These are phyloP conservation scores for Drosophila nigrodunni DNA, from an alignment of 1,140 invertebrate genomes.

Conservation along the genomic window DNA sequence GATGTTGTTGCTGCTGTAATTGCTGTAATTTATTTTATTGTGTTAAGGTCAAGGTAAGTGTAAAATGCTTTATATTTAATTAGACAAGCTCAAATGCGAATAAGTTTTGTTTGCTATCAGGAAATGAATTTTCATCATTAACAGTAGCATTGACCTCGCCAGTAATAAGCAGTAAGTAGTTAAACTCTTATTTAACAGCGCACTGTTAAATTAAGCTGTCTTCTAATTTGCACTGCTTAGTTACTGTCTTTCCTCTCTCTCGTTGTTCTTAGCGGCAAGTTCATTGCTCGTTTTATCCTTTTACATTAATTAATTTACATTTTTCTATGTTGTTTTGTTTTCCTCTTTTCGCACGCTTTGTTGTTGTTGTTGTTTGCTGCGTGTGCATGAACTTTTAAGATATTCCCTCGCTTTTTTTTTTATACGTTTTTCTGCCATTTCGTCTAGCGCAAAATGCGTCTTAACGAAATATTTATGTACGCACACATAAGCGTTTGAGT, in stretches of 20 bases:
- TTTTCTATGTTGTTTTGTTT: conserved; percentile 24
- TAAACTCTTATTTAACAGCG: conserved; percentile 28
- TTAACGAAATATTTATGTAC: conserved; percentile 48
- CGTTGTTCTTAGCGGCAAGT: conserved; percentile 20
- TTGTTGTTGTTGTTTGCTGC: conserved; percentile 12
- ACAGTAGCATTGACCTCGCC: conserved; percentile 59
- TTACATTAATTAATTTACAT: conserved; percentile 70
- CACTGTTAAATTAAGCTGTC: conserved; percentile 2
- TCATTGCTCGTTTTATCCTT: conserved; percentile 74
- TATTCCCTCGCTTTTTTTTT: conserved; percentile 47
- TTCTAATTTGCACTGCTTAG: background rate
- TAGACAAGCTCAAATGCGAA: conserved; percentile 51
- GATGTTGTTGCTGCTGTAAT: conserved; percentile 53
- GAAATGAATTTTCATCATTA: conserved; percentile 66
- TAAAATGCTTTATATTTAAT: conserved; percentile 72
- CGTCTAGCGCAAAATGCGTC: conserved; percentile 78
- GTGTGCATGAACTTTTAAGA: conserved; percentile 76
- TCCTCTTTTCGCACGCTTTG: conserved; percentile 17
- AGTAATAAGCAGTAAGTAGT: background rate
- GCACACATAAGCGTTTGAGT: background rate
- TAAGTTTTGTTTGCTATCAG: conserved; percentile 54
- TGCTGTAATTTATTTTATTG: conserved; percentile 80
- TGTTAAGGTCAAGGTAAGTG: conserved; percentile 81
- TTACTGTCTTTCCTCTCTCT: conserved; percentile 1
- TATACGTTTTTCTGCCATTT: conserved; percentile 44